Evolutionary conservation across 2,113 vertebrate species (phyloP).

Genomic region (Phoxinus phoxinus): DNA sequence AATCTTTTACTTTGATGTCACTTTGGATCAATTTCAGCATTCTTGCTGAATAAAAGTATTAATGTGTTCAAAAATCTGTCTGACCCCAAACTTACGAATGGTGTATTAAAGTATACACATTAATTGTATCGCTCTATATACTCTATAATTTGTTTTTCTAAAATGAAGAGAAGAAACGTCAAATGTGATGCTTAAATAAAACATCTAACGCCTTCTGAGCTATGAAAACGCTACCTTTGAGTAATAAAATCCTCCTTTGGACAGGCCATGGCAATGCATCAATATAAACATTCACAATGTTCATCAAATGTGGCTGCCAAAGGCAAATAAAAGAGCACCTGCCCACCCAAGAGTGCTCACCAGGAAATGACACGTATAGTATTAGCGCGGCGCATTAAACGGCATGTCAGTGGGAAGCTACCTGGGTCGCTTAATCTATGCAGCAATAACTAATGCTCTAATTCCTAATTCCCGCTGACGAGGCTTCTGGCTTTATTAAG

Average conservation of each 20-base stretch:
- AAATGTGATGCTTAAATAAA: not conserved
- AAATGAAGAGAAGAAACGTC: not conserved
- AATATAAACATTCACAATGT: conserved; percentile 11
- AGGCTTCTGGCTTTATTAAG: conserved; percentile 56
- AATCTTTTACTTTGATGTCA: not conserved
- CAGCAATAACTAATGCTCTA: conserved; percentile 14
- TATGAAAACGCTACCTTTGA: not conserved
- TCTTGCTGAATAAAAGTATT: not conserved
- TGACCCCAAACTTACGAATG: not conserved
- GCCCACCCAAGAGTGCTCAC: not conserved
- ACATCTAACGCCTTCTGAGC: not conserved
- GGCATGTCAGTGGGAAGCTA: conserved; percentile 28
- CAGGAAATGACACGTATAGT: not conserved
- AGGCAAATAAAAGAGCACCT: not conserved
- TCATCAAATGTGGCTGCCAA: not conserved
- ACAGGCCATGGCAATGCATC: not conserved
- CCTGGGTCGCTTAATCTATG: conserved; percentile 27
- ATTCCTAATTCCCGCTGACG: conserved; percentile 44
- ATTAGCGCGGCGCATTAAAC: not conserved
- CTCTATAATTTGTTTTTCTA: not conserved
- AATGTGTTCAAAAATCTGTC: not conserved
- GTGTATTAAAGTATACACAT: not conserved
- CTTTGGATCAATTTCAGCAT: not conserved
- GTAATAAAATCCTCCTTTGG: not conserved
- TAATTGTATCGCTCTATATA: not conserved